These are phyloP conservation scores for Lasioglossum morio DNA, from an alignment of 2,888 invertebrate genomes.

Conservation along the genomic window DNA sequence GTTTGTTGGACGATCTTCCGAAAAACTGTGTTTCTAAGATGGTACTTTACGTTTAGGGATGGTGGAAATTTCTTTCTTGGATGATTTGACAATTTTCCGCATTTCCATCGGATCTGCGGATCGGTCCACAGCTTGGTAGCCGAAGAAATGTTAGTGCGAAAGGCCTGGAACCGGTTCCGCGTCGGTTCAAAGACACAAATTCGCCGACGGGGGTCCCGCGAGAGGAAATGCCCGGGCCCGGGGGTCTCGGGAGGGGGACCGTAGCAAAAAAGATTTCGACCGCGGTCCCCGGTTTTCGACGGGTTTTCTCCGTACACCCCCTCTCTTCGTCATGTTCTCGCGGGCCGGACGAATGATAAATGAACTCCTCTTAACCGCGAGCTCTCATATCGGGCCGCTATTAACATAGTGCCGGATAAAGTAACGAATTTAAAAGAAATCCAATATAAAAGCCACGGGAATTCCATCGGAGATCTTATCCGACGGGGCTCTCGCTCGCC, in stretches of 20 bases:
- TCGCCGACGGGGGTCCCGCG: slow-evolving; percentile 26
- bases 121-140: background rate
- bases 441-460: slow-evolving; percentile 84
- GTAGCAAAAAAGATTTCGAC: slow-evolving; percentile 34
- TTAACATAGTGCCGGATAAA: slow-evolving; percentile 84
- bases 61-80: no score
- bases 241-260: background rate
- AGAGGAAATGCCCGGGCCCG: slow-evolving; percentile 20
- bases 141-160: background rate
- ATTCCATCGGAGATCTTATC: slow-evolving; percentile 85
- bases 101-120: background rate
- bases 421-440: slow-evolving; percentile 84
- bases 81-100: background rate
- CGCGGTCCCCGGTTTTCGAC: slow-evolving; percentile 30
- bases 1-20: no score
- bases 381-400: slow-evolving; percentile 83
- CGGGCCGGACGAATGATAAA: slow-evolving; percentile 79
- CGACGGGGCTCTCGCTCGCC: slow-evolving; percentile 80
- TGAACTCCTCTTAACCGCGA: slow-evolving; percentile 82
- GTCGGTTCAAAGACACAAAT: slow-evolving; percentile 43
- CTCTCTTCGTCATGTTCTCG: slow-evolving; percentile 8
- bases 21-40: no score
- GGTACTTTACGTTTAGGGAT: no score
- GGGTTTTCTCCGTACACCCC: background rate
- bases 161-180: slow-evolving; percentile 35